Evolutionary conservation across 2,888 invertebrate species (phyloP).

Genomic region (Campaea margaritaria): DNA sequence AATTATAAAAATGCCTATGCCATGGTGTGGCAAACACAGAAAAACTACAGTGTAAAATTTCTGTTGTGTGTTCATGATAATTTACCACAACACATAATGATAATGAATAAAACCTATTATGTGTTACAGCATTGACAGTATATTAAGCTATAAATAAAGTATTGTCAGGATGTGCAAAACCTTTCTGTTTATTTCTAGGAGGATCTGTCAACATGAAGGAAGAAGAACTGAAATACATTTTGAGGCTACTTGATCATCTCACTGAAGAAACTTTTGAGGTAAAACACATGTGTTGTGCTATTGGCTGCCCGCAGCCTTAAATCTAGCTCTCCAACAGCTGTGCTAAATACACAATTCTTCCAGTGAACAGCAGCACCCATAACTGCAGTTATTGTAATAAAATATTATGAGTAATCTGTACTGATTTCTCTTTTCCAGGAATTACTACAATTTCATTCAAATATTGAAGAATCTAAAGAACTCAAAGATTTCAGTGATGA

Average conservation of each 20-base stretch:
- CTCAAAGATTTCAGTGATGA: constrained; percentile 62
- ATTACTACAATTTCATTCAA: constrained; percentile 66
- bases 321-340: too few species aligned
- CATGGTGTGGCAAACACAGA: too few species aligned
- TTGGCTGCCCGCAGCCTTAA: neutral
- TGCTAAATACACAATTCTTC: too few species aligned
- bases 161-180: neutral
- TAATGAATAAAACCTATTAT: too few species aligned
- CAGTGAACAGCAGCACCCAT: too few species aligned
- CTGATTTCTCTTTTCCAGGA: constrained; percentile 59
- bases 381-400: neutral
- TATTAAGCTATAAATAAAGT: too few species aligned
- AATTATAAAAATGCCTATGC: too few species aligned
- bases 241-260: constrained; percentile 70
- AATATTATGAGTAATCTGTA: neutral
- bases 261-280: constrained; percentile 71
- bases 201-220: constrained; percentile 65
- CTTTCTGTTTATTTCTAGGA: constrained; percentile 36
- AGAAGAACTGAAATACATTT: constrained; percentile 74
- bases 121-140: too few species aligned
- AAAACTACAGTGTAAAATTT: too few species aligned
- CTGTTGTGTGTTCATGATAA: too few species aligned
- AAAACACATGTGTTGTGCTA: constrained; percentile 9
- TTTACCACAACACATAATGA: too few species aligned
- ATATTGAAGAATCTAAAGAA: constrained; percentile 63